Percentiles rank a stretch among this genome's conserved stretches.
Evolutionary conservation across 2,797 vertebrate genomes (phyloP).

Genomic region (Otolemur crassicaudatus): DNA sequence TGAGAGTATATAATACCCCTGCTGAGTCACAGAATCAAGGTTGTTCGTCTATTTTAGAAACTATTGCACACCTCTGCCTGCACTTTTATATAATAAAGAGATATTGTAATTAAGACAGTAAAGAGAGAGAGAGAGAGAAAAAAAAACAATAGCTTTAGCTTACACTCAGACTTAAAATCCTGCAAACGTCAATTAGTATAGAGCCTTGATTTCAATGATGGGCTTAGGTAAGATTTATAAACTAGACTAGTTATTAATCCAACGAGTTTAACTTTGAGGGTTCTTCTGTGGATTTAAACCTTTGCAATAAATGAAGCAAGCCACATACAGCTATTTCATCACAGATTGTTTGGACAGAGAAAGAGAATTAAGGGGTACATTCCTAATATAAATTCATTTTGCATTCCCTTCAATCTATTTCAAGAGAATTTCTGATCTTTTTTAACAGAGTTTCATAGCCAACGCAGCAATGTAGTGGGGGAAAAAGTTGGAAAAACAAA

Average conservation of each 20-base stretch:
- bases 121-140: background rate
- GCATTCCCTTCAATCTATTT: background rate
- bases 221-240: fast-evolving
- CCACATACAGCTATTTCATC: background rate
- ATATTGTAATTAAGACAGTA: background rate
- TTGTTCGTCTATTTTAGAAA: background rate
- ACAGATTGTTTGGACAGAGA: background rate
- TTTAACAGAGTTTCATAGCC: background rate
- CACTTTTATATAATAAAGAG: background rate
- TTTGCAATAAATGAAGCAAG: background rate
- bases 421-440: background rate
- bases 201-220: background rate
- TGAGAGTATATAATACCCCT: background rate
- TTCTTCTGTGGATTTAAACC: background rate
- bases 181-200: background rate
- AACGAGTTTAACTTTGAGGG: background rate
- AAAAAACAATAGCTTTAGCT: fast-evolving
- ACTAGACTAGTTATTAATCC: background rate
- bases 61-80: no score
- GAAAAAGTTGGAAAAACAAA: background rate
- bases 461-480: background rate
- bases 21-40: background rate
- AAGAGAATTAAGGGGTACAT: background rate
- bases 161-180: background rate
- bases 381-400: background rate